Percentiles rank a stretch among this genome's conserved stretches.
Conservation (phyloP, 2,113 vertebrate genomes). For the Coturnix japonica region DNA sequence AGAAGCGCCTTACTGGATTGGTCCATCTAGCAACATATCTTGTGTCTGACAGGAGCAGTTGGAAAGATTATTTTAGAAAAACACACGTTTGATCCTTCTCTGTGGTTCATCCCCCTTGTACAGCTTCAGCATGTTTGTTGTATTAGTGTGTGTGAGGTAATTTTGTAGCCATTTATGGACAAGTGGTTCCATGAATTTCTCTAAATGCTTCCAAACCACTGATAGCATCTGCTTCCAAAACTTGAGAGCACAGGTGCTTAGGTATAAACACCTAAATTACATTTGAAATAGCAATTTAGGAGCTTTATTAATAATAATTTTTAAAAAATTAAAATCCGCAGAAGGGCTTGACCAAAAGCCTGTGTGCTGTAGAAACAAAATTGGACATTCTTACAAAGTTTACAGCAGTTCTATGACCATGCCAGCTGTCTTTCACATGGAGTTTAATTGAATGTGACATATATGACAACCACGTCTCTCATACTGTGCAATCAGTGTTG, state of each 20-base stretch:
- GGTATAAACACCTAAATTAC: background rate
- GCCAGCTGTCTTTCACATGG: background rate
- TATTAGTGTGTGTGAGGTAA: background rate
- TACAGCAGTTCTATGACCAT: background rate
- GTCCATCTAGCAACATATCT: background rate
- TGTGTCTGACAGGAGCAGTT: background rate
- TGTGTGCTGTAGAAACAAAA: background rate
- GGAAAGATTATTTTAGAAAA: background rate
- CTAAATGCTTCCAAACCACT: slow-evolving; percentile 7
- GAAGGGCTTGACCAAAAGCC: background rate
- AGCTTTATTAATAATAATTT: too few relatives aligned
- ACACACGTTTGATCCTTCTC: background rate
- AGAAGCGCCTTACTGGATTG: background rate
- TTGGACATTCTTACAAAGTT: background rate
- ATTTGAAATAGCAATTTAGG: background rate
- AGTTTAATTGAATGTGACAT: background rate
- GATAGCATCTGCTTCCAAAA: background rate
- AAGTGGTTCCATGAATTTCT: background rate
- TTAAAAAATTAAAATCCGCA: background rate
- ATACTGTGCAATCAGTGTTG: background rate
- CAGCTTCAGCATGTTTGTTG: background rate
- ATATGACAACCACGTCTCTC: background rate
- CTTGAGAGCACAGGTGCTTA: background rate
- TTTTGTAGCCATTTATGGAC: background rate
- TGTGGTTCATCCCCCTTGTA: background rate